These are phyloP conservation scores for Dicrostonyx torquatus DNA, from an alignment of 2,797 vertebrate species.

Conservation along the genomic window DNA sequence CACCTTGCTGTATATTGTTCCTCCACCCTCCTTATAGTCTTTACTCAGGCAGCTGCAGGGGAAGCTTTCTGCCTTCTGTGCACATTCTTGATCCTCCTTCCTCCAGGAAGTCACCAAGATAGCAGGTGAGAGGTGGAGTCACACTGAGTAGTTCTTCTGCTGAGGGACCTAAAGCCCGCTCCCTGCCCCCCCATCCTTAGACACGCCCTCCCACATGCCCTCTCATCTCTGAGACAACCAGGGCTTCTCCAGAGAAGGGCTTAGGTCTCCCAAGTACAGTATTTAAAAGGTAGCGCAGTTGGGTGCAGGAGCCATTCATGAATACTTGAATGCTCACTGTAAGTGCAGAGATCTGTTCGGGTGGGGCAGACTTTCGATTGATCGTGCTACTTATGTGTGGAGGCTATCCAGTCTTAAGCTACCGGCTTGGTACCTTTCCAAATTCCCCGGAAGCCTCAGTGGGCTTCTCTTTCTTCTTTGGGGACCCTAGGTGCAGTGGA, in stretches of 20 bases:
- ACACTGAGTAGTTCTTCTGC: background rate
- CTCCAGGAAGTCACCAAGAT: conserved; percentile 55
- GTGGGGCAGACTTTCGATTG: background rate
- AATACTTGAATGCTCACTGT: background rate
- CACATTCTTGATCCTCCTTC: background rate
- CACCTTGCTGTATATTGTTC: background rate
- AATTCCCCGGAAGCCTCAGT: background rate
- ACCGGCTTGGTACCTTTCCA: background rate
- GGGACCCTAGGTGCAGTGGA: background rate
- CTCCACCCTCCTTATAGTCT: background rate
- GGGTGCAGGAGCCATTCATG: background rate
- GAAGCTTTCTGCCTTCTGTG: background rate
- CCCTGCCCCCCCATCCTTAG: background rate
- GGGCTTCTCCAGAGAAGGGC: background rate
- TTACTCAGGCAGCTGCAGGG: background rate
- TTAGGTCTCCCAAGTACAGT: background rate
- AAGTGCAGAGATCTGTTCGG: background rate
- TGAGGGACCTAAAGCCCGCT: background rate
- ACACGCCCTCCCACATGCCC: background rate
- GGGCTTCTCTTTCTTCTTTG: background rate
- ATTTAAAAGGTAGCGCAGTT: background rate
- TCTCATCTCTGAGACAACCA: background rate
- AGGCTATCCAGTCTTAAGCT: background rate
- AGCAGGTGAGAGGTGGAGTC: conserved; percentile 9
- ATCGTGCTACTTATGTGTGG: background rate